These are phyloP conservation scores for Rattus rattus DNA, from an alignment of 2,113 vertebrate species.

Conservation along the genomic window DNA sequence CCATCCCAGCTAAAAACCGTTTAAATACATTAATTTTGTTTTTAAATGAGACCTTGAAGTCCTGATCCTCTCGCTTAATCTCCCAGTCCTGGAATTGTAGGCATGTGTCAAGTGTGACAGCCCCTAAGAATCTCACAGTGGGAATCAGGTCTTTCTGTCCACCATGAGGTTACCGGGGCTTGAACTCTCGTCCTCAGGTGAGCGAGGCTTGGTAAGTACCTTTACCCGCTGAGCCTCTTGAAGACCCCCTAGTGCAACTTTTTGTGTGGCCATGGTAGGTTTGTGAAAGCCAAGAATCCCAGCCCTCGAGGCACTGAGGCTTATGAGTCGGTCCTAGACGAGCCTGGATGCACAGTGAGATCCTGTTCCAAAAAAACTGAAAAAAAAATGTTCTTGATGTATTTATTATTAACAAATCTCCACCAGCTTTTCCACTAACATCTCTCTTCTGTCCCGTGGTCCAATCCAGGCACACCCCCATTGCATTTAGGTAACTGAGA, in stretches of 20 bases:
- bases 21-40: neutral
- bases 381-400: neutral
- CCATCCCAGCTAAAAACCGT: neutral
- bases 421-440: neutral
- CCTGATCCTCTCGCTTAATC: neutral
- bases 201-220: neutral
- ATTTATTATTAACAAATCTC: neutral
- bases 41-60: neutral
- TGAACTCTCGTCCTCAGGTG: neutral
- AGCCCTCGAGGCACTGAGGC: neutral
- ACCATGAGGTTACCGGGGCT: neutral
- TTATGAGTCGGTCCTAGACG: neutral
- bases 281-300: conserved; percentile 3
- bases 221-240: neutral
- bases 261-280: neutral
- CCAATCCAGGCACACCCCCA: neutral
- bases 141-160: neutral
- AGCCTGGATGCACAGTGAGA: neutral
- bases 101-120: neutral
- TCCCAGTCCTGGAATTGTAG: neutral
- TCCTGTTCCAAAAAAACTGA: neutral
- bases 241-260: neutral
- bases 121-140: too few relatives aligned
- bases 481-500: conserved; percentile 16
- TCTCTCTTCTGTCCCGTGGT: neutral